A percentile compares a stretch with the other conserved stretches of the same genome.
phyloP scores from a whole-genome alignment of 2,888 invertebrate genomes.

The Chloroclystis v-ata region DNA sequence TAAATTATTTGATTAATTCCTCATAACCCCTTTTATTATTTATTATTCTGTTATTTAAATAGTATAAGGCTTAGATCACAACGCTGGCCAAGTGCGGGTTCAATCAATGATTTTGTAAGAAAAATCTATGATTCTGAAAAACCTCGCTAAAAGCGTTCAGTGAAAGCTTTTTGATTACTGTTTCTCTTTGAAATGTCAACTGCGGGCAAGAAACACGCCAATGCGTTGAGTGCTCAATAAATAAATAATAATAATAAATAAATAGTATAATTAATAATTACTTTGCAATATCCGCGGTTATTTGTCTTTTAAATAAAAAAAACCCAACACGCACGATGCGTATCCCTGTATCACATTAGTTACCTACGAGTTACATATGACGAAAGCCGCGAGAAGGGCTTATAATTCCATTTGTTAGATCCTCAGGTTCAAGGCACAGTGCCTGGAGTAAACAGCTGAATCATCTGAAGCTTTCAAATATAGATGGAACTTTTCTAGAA shows the following conservation, averaged over 20 bases:
- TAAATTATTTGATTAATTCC: no score
- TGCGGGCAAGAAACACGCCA: neutral
- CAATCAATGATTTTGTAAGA: no score
- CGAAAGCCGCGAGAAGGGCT: conserved; percentile 20
- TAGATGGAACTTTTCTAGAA: neutral
- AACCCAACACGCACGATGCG: conserved; percentile 7
- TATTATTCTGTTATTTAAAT: no score
- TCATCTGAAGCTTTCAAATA: neutral
- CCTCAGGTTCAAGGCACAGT: conserved; percentile 15
- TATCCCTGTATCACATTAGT: conserved; percentile 4
- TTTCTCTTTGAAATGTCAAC: conserved; percentile 1
- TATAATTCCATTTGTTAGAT: conserved; percentile 29
- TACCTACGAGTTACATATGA: conserved; percentile 13
- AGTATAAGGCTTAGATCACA: no score
- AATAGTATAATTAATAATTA: no score
- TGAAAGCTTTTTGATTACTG: conserved; percentile 4
- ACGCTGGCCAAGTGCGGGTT: no score
- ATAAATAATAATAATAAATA: no score
- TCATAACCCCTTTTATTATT: no score
- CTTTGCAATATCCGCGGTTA: no score
- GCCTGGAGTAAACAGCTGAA: conserved; percentile 1
- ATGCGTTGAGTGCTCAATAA: no score
- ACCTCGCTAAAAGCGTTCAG: conserved; percentile 3
- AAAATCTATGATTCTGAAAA: neutral
- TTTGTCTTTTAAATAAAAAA: no score